These are phyloP conservation scores for Aramus guarauna DNA, from an alignment of 2,113 vertebrate species.

Conservation along the genomic window DNA sequence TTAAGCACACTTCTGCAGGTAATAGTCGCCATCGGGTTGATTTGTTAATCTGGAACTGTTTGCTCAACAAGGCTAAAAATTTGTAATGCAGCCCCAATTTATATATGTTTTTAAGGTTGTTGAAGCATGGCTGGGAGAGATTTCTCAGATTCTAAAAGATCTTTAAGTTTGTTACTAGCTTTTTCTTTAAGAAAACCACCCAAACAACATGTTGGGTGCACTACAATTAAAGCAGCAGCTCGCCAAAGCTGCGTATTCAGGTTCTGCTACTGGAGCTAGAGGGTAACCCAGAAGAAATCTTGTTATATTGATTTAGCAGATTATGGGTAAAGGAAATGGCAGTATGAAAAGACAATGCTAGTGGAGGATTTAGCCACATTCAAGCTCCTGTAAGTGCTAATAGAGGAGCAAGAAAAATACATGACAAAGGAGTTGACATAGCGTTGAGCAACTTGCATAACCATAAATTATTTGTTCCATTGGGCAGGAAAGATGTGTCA, in stretches of 20 bases:
- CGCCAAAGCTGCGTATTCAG: neutral
- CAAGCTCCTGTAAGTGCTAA: neutral
- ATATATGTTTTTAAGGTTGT: neutral
- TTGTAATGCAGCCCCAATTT: neutral
- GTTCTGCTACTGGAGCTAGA: neutral
- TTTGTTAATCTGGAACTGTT: neutral
- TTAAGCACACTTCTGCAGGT: constrained; percentile 98
- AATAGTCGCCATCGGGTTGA: fast-evolving
- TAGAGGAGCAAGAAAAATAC: neutral
- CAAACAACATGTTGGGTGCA: neutral
- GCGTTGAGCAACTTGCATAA: neutral
- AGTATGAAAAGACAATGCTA: neutral
- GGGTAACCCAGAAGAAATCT: neutral
- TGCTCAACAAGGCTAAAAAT: neutral
- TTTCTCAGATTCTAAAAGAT: neutral
- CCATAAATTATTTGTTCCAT: neutral
- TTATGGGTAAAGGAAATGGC: neutral
- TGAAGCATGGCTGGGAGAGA: neutral
- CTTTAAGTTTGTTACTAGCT: neutral
- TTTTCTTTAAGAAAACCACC: neutral
- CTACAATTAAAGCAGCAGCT: neutral
- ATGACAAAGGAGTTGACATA: neutral
- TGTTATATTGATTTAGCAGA: neutral
- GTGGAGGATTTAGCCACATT: neutral
- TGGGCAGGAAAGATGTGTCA: neutral